phyloP scores from a whole-genome alignment of 2,797 vertebrate genomes.

The Eleutherodactylus coqui region DNA sequence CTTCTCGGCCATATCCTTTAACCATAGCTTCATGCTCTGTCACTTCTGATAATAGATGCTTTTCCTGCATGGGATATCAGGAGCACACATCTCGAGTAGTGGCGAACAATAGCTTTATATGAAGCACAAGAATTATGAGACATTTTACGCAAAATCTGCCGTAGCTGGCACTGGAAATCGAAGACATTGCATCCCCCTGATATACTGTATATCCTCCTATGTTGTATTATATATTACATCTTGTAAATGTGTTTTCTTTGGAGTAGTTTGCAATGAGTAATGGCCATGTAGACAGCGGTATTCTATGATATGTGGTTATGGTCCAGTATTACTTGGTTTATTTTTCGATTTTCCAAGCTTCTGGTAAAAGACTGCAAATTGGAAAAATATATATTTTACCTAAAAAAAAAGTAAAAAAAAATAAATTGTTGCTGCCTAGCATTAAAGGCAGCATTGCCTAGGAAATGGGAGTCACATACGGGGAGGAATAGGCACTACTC shows the following conservation, averaged over 20 bases:
- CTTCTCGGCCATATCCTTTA: not conserved
- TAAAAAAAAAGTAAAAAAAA: slow-evolving; percentile 14
- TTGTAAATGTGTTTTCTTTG: slow-evolving; percentile 11
- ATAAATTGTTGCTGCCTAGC: not conserved
- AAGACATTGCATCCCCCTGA: not conserved
- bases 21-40: not conserved
- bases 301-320: not conserved
- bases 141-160: not conserved
- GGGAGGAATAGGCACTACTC: slow-evolving; percentile 19
- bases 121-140: not conserved
- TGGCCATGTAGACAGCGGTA: not conserved
- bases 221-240: slow-evolving; percentile 3
- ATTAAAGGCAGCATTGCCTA: slow-evolving; percentile 1
- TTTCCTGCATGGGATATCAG: not conserved
- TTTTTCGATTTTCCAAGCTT: not conserved
- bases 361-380: not conserved
- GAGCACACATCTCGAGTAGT: not conserved
- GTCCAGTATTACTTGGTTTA: not conserved
- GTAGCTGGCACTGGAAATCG: not conserved
- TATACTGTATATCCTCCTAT: slow-evolving; percentile 6
- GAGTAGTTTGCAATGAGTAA: slow-evolving; percentile 6
- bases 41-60: not conserved
- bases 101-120: not conserved
- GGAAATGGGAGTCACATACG: not conserved
- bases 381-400: slow-evolving; percentile 3